A percentile compares a stretch with the other conserved stretches of the same genome.
phyloP scores from a whole-genome alignment of 2,113 vertebrate species.

The Burhinus oedicnemus region DNA sequence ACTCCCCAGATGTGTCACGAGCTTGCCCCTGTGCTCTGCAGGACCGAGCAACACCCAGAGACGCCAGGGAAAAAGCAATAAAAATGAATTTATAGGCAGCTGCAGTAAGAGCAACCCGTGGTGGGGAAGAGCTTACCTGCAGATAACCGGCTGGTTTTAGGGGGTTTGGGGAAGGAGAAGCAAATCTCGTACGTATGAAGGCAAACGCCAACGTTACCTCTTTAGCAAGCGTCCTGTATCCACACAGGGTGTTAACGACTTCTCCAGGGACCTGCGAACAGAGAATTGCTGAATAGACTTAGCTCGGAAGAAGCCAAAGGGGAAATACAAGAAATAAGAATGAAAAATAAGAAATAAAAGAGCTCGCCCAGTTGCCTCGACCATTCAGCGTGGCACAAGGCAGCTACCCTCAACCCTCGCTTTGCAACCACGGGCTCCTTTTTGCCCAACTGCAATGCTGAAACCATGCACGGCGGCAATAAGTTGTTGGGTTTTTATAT shows the following conservation, averaged over 20 bases:
- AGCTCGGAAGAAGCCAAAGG: not conserved
- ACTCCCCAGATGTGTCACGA: accelerated
- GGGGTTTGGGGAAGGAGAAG: not conserved
- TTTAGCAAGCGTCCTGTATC: slow-evolving; percentile 79
- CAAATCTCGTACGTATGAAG: accelerated
- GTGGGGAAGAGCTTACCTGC: not conserved
- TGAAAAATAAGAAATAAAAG: not conserved
- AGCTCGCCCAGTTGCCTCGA: not conserved
- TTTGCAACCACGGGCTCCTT: accelerated
- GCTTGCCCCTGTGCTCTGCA: too few relatives aligned
- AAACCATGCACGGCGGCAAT: accelerated
- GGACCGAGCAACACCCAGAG: not conserved
- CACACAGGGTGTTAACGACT: slow-evolving; percentile 88
- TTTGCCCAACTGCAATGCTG: not conserved
- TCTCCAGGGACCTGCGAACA: slow-evolving; percentile 74
- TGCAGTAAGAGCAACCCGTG: not conserved
- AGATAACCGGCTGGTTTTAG: not conserved
- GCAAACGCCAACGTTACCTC: slow-evolving; percentile 65
- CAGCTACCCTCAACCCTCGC: not conserved
- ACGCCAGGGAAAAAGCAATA: not conserved
- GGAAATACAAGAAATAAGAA: not conserved
- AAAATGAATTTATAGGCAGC: not conserved
- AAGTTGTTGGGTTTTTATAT: not conserved
- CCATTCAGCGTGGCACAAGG: not conserved
- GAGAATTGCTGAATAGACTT: not conserved